A percentile compares a stretch with the other conserved stretches of the same genome.
Evolutionary conservation across 2,888 invertebrate species (phyloP).

Genomic region (Amorpha juglandis): DNA sequence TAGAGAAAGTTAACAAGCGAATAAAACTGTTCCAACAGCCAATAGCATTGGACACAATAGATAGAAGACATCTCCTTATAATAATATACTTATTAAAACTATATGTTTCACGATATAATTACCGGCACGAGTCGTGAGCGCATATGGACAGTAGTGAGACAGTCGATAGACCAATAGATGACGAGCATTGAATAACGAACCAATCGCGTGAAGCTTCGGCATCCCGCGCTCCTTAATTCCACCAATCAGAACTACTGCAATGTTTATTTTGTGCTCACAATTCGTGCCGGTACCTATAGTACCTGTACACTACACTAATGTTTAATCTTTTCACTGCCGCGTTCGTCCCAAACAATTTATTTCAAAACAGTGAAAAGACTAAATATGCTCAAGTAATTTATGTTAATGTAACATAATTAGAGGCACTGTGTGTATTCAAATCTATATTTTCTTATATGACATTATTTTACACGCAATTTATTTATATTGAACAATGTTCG

Average conservation of each 20-base stretch:
- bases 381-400: conserved; percentile 81
- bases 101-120: conserved; percentile 63
- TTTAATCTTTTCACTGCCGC: conserved; percentile 75
- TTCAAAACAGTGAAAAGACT: conserved; percentile 70
- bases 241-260: no score
- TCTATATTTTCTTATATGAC: conserved; percentile 72
- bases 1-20: conserved; percentile 42
- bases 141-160: no score
- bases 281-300: conserved; percentile 30
- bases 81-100: conserved; percentile 69
- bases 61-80: conserved; percentile 65
- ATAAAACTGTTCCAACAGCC: conserved; percentile 64
- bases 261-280: no score
- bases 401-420: conserved; percentile 85
- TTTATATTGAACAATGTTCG: conserved; percentile 56
- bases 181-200: no score
- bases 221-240: no score
- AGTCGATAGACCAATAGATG: no score
- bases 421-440: conserved; percentile 85
- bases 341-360: conserved; percentile 36
- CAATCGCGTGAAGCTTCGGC: no score
- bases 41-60: conserved; percentile 53
- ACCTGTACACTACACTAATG: conserved; percentile 65
- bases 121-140: no score
- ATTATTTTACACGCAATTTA: conserved; percentile 69